These are phyloP conservation scores for Sciurus niger DNA, from an alignment of 2,113 vertebrate species.

Conservation along the genomic window DNA sequence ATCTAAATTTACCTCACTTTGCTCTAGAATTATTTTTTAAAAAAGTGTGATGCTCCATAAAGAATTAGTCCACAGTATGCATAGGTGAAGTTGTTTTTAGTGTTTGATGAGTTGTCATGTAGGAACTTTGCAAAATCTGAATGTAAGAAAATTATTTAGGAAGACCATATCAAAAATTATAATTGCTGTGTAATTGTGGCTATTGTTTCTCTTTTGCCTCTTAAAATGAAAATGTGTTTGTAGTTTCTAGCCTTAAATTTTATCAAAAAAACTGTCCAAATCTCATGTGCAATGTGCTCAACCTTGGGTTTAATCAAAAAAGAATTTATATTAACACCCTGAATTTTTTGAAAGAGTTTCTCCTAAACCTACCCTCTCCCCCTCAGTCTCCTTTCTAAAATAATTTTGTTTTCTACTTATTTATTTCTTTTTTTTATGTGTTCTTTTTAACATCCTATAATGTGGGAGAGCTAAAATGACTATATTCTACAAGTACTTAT, in stretches of 20 bases:
- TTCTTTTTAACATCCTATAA: neutral
- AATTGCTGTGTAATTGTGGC: neutral
- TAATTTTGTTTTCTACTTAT: neutral
- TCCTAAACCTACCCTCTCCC: neutral
- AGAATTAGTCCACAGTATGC: neutral
- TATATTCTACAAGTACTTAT: conserved; percentile 25
- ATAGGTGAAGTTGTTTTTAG: neutral
- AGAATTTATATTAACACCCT: conserved; percentile 34
- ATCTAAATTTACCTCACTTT: conserved; percentile 38
- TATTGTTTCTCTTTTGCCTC: conserved; percentile 39
- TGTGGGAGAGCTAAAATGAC: neutral
- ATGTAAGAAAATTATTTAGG: conserved; percentile 43
- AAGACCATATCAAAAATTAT: conserved; percentile 62
- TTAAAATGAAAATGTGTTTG: conserved; percentile 47
- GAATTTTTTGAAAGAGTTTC: conserved; percentile 26
- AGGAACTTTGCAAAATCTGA: conserved; percentile 30
- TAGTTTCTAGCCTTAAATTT: conserved; percentile 37
- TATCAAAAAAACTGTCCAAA: neutral
- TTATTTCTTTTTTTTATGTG: conserved; percentile 20
- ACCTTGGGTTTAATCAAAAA: conserved; percentile 35
- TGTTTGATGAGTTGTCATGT: neutral
- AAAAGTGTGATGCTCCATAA: neutral
- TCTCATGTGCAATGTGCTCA: neutral
- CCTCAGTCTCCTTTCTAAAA: neutral
- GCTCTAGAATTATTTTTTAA: conserved; percentile 28